Evolutionary conservation across 2,113 vertebrate genomes (phyloP).

Genomic region (Camelus bactrianus): DNA sequence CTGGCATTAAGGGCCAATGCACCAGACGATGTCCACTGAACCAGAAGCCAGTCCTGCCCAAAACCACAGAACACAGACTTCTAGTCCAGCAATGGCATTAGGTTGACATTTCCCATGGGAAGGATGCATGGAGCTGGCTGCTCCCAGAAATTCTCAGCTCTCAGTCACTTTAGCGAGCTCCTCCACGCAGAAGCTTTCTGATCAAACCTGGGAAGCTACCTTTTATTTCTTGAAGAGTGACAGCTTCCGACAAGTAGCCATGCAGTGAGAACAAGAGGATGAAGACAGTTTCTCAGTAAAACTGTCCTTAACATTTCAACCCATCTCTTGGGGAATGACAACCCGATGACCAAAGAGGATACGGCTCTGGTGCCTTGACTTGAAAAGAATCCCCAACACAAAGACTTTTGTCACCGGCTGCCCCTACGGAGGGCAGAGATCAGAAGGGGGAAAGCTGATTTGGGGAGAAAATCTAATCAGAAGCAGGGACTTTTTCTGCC

Average conservation of each 20-base stretch:
- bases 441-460: not conserved
- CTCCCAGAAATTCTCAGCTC: not conserved
- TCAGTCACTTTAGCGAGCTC: not conserved
- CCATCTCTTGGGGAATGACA: not conserved
- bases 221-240: not conserved
- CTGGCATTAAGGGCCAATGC: rapidly evolving
- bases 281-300: not conserved
- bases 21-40: not conserved
- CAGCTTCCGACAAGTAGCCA: not conserved
- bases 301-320: not conserved
- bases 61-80: not conserved
- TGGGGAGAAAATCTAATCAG: not conserved
- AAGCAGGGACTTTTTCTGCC: not conserved
- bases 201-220: not conserved
- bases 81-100: not conserved
- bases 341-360: not conserved
- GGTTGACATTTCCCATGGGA: not conserved
- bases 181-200: not conserved
- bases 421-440: not conserved
- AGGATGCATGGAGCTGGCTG: not conserved
- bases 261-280: not conserved
- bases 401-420: not conserved
- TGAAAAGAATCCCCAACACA: constrained; percentile 40
- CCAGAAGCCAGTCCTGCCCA: not conserved
- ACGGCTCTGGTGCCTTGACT: not conserved